These are phyloP conservation scores for Cygnus buccinator DNA, from an alignment of 2,113 vertebrate genomes.

Conservation along the genomic window DNA sequence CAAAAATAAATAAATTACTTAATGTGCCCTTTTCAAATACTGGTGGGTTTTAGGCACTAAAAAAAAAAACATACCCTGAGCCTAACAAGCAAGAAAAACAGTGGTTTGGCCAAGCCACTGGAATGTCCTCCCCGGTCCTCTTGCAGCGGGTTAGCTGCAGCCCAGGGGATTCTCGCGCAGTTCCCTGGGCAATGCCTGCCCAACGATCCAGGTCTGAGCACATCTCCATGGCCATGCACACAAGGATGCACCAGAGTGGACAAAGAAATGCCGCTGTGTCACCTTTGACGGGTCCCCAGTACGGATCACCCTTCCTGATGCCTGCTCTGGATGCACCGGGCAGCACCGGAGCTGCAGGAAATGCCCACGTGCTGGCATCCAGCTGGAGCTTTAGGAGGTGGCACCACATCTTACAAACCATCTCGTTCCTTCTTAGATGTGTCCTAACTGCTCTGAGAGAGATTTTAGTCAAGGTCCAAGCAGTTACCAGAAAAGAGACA, in stretches of 20 bases:
- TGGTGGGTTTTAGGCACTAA: background rate
- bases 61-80: background rate
- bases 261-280: too few relatives aligned
- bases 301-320: rapidly evolving
- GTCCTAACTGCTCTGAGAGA: background rate
- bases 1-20: conserved; percentile 33
- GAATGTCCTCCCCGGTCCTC: background rate
- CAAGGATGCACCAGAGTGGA: too few relatives aligned
- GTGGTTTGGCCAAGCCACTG: conserved; percentile 23
- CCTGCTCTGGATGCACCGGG: rapidly evolving
- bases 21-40: background rate
- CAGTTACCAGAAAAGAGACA: background rate
- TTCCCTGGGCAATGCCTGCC: background rate
- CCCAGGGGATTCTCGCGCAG: background rate
- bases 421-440: background rate
- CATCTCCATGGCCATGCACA: background rate
- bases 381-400: background rate
- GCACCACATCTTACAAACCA: background rate
- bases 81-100: background rate
- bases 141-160: background rate
- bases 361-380: rapidly evolving
- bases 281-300: rapidly evolving
- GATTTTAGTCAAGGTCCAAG: background rate
- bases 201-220: background rate
- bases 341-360: too few relatives aligned